These are phyloP conservation scores for Lophochroa leadbeateri DNA, from an alignment of 2,113 vertebrate genomes.

Conservation along the genomic window DNA sequence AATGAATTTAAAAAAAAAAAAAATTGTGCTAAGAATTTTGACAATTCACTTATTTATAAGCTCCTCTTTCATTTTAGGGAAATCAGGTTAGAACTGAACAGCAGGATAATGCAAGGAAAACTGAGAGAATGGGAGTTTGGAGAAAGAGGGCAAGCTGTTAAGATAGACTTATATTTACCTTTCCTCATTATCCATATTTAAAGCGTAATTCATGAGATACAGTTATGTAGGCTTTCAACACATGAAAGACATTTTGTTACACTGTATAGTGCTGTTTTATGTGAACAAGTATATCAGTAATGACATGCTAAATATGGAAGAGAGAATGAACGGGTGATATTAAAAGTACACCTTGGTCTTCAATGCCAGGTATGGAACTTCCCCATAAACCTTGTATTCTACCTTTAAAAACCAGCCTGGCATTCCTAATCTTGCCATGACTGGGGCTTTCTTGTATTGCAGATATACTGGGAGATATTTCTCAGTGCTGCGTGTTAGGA, in stretches of 20 bases:
- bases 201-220: neutral
- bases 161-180: neutral
- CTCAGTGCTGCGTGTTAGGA: neutral
- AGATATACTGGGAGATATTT: neutral
- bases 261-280: accelerated
- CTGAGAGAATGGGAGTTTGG: neutral
- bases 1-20: neutral
- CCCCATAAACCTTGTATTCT: neutral
- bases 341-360: neutral
- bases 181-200: neutral
- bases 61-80: neutral
- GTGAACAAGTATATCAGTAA: neutral
- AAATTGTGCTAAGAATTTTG: neutral
- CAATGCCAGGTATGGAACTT: neutral
- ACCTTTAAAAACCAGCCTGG: neutral
- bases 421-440: neutral
- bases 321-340: neutral
- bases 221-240: neutral
- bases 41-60: neutral
- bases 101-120: neutral
- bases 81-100: neutral
- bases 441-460: neutral
- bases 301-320: neutral
- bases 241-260: neutral
- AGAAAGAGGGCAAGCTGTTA: neutral